Conservation (phyloP, 2,113 vertebrate genomes). For the Cyanoramphus novaezelandiae region DNA sequence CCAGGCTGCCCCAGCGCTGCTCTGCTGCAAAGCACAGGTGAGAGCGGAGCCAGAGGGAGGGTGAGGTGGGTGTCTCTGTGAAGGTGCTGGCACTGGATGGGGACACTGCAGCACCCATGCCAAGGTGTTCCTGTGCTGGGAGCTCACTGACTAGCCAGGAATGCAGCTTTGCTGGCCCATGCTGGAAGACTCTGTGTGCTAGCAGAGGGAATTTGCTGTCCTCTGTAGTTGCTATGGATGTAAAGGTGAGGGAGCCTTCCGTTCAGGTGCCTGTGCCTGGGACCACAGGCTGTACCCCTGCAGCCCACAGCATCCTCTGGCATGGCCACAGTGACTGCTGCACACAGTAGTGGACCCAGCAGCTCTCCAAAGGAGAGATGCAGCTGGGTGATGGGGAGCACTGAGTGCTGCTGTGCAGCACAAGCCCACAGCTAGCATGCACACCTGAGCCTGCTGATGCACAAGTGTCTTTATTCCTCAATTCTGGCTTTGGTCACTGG, state of each 20-base stretch:
- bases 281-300: not conserved
- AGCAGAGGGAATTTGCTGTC: not conserved
- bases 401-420: not conserved
- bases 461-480: not conserved
- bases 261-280: not conserved
- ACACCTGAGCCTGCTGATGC: not conserved
- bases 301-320: not conserved
- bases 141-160: not conserved
- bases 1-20: not conserved
- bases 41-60: not conserved
- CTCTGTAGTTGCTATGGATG: no score
- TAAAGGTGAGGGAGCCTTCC: not conserved
- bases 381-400: accelerated
- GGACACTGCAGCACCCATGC: not conserved
- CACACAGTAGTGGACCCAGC: not conserved
- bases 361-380: not conserved
- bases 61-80: accelerated
- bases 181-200: not conserved
- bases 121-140: not conserved
- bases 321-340: accelerated
- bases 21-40: not conserved
- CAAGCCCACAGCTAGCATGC: not conserved
- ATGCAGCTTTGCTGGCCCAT: not conserved
- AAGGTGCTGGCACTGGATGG: not conserved
- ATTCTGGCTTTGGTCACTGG: not conserved